phyloP scores from a whole-genome alignment of 2,888 invertebrate genomes.

The Lepas anatifera region DNA sequence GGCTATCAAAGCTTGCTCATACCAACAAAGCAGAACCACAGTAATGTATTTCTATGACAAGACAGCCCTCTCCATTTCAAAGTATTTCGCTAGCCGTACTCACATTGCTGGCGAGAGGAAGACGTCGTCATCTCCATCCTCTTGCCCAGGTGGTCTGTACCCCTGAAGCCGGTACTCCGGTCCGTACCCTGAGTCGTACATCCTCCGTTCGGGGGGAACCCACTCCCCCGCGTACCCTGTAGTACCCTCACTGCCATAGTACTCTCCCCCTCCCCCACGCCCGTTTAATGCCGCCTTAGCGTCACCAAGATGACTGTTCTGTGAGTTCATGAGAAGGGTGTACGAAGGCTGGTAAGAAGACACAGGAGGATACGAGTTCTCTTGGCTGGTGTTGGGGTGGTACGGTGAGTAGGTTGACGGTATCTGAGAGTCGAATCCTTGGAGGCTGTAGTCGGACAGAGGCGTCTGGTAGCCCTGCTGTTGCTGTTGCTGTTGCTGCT shows the following conservation, averaged over 20 bases:
- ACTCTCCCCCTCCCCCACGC: conserved; percentile 30
- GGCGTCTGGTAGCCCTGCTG: conserved; percentile 31
- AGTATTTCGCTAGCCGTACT: conserved; percentile 11
- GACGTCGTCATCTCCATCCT: conserved; percentile 58
- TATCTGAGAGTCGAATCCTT: conserved; percentile 1
- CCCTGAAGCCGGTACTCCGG: not conserved
- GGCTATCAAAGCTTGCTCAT: no score
- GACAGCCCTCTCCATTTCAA: no score
- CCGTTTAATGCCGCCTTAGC: conserved; percentile 14
- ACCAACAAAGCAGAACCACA: no score
- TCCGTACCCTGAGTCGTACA: not conserved
- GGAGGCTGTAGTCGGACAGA: conserved; percentile 19
- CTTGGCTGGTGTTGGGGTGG: not conserved
- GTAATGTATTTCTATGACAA: no score
- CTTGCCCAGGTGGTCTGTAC: conserved; percentile 28
- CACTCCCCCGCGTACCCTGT: not conserved
- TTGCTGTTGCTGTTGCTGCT: conserved; percentile 28
- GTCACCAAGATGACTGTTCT: conserved; percentile 12
- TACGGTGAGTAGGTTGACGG: conserved; percentile 12
- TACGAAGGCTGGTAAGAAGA: conserved; percentile 11
- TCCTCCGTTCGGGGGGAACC: not conserved
- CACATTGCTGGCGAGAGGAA: conserved; percentile 55
- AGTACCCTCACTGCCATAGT: conserved; percentile 19
- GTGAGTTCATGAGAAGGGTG: conserved; percentile 5
- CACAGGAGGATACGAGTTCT: not conserved